Evolutionary conservation across 92 coral and sea anemone species (phyloP), one percentile per base, ranked within the genome.

Genomic region (Nematostella vectensis): DNA sequence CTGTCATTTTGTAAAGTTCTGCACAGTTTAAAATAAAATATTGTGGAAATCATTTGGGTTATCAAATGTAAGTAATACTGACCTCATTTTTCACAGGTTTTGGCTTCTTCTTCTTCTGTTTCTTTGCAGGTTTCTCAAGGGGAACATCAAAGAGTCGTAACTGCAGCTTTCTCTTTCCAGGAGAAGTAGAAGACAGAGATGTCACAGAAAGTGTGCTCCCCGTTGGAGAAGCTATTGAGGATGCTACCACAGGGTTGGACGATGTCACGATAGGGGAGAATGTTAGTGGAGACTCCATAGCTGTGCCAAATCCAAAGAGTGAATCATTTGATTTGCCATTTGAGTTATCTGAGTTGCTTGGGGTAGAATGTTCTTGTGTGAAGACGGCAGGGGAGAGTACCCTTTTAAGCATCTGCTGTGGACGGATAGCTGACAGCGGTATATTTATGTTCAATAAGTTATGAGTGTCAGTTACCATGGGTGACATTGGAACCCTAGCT

Each of bases 101-200:
- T 45, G 25, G 31, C 28, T 55, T 66, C 72, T 66, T 66, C 27
- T 55, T 66, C 3, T 23, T n/a, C 48, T 66, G 54, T 56, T 55
- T 66, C 11, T 62, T 31, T 38, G 72, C 62, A 27, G 72, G 72
- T 16, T 31, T 66, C 53, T 66, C 72, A 28, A 66, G 47, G 2
- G 72, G 72, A 43, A 66, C 29, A 44, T 66, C 72, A 66, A 66
- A 66, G 37, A 66, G 43, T 22, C 72, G 19, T 1, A 66, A 31
- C 12, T 66, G 63, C 1, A 66, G 63, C 29, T 66, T 66, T 17
- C 72, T 39, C 31, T 66, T 66, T 2, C 72, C 72, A 4, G 72
- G 72, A 15, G 72, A 66, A 17, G 54, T 40, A 1, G 59, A 39
- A 0, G 63, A 58, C 63, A 58, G 2, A 28, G 72, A 40, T n/a